Evolutionary conservation across 2,113 vertebrate species (phyloP).

Genomic region (Pterophyllum scalare): DNA sequence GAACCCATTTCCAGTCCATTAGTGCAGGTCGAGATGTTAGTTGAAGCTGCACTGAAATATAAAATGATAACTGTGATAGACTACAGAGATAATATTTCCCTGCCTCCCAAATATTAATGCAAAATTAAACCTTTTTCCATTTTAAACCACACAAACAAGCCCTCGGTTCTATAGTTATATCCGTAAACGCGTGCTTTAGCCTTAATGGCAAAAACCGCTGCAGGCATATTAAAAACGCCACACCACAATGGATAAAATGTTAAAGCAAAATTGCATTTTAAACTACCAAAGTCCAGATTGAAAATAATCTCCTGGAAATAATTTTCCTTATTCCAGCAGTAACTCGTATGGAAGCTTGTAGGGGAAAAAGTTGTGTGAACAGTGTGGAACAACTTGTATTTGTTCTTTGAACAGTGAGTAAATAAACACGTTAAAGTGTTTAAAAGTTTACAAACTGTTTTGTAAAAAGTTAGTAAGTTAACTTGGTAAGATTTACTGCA

Average conservation of each 20-base stretch:
- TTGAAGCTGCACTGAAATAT: constrained; percentile 20
- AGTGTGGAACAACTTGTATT: constrained; percentile 25
- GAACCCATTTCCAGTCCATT: neutral
- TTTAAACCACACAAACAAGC: neutral
- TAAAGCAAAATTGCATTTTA: neutral
- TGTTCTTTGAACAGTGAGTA: constrained; percentile 18
- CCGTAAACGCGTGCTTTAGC: neutral
- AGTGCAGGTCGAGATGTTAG: constrained; percentile 4
- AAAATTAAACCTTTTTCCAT: neutral
- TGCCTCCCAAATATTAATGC: neutral
- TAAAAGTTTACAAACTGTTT: constrained; percentile 37
- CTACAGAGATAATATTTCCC: neutral
- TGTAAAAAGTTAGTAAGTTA: constrained; percentile 26
- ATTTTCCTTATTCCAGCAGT: neutral
- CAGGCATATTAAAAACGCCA: neutral
- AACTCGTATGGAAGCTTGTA: neutral
- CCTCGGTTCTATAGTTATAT: neutral
- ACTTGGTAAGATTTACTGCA: constrained; percentile 27
- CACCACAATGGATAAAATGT: neutral
- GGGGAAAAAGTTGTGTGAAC: neutral
- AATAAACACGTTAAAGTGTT: constrained; percentile 38
- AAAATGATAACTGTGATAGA: neutral
- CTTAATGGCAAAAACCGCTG: neutral
- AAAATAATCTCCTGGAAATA: neutral
- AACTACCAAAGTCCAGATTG: neutral